Base-by-base conservation (phyloP, 1,140 invertebrate species). In the Lasioglossum albipes region DNA sequence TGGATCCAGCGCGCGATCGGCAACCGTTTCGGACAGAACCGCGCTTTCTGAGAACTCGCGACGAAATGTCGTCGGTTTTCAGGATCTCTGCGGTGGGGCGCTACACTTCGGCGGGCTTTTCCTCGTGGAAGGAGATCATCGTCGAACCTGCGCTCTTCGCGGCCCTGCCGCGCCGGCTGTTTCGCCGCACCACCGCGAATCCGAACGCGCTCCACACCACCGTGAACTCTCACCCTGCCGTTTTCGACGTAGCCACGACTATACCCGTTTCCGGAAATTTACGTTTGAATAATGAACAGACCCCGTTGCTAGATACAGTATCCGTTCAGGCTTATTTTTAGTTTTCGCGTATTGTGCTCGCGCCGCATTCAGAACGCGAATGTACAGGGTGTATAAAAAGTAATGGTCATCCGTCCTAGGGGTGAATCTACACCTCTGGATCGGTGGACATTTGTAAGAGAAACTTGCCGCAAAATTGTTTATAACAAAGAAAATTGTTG, bases 1-100 rank as follows among this genome's bases (percentile, higher is more conserved):
- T n/a, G 57, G 57, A 59, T 54, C 16, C 52, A 20, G 18, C 16
- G 52, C 45, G 16, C 6, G 9, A 16, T 61, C 22, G 62, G 22
- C 18, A 5, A 12, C 4, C 57, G 41, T 18, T 49, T 61, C 22
- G 20, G 3, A 13, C 22, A 16, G 36, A 41, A 59, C 61, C 71
- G 66, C 74, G 72, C 82, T 59, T 84, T 70, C 64, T 71, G 84
- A 81, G 75, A 57, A 74, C 75, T 83, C 73, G 59, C 78, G 75
- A 81, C 73, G 78, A 75, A 85, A 75, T 85, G 84, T 71, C 78
- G 66, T 57, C 57, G 75, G 49, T 79, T 86, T 79, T 84, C 49
- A 42, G 62, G 75, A 16, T 65, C 61, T 36, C 16, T 16, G 49
- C 52, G 31, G 79, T 36, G 69, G 79, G 52, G 65, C 62, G 18